These are phyloP conservation scores for Chloroceryle amazona DNA, from an alignment of 2,797 vertebrate genomes.

Conservation along the genomic window DNA sequence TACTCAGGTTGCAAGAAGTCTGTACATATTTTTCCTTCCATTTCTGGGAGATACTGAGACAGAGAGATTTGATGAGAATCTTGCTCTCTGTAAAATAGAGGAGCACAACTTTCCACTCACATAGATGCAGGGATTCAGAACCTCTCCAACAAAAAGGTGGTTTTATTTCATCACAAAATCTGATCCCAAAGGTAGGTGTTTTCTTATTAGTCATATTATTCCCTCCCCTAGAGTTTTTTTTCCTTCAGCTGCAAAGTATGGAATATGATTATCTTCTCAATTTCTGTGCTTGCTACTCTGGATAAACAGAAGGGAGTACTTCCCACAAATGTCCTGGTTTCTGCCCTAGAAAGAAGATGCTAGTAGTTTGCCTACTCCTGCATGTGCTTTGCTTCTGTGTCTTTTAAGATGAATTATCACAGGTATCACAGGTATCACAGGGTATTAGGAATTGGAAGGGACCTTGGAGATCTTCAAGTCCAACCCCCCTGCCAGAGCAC, in stretches of 20 bases:
- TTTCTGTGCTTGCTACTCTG: not conserved
- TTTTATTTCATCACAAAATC: conserved; percentile 72
- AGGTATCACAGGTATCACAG: too few relatives aligned
- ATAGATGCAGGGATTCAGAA: conserved; percentile 66
- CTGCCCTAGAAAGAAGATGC: not conserved
- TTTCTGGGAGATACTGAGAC: conserved; percentile 57
- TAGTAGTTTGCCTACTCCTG: conserved; percentile 2
- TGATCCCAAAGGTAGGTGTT: conserved; percentile 42
- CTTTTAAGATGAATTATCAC: not conserved
- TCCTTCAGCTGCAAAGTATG: conserved; percentile 18
- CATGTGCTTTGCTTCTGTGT: conserved; percentile 12
- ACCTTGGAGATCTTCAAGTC: too few relatives aligned
- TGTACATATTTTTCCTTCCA: conserved; percentile 18
- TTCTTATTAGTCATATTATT: conserved; percentile 53
- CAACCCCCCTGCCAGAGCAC: too few relatives aligned
- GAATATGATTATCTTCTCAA: conserved; percentile 51
- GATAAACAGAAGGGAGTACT: not conserved
- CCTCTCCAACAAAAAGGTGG: conserved; percentile 53
- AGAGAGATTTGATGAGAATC: conserved; percentile 48
- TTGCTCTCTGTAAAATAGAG: conserved; percentile 66
- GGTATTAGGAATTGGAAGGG: too few relatives aligned
- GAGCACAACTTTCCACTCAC: conserved; percentile 67
- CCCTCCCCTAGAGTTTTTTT: not conserved
- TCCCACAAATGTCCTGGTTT: conserved; percentile 25
- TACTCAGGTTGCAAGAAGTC: conserved; percentile 28